phyloP scores from a whole-genome alignment of 2,888 invertebrate genomes.

The Allygus modestus region DNA sequence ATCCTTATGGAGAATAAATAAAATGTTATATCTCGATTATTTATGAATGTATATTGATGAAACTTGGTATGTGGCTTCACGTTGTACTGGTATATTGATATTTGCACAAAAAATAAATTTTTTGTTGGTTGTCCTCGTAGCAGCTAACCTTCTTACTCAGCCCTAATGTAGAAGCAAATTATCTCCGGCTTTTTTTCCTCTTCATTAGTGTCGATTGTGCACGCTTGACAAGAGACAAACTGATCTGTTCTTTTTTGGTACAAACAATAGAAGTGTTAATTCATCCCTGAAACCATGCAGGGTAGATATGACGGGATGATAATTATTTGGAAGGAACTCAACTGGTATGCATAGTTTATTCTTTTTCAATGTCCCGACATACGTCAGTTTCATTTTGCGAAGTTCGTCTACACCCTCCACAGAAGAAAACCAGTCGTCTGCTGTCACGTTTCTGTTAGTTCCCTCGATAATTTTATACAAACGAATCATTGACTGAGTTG shows the following conservation, averaged over 20 bases:
- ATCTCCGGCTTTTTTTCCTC: conserved; percentile 59
- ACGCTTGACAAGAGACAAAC: conserved; percentile 64
- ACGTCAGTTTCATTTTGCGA: conserved; percentile 38
- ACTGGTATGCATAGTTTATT: conserved; percentile 62
- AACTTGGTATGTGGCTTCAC: no score
- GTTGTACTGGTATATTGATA: no score
- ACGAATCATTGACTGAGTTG: conserved; percentile 70
- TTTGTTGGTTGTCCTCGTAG: no score
- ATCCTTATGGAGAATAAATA: no score
- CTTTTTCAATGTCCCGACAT: conserved; percentile 53
- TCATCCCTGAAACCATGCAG: conserved; percentile 58
- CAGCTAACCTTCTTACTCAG: no score
- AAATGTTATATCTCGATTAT: no score
- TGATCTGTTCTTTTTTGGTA: conserved; percentile 60
- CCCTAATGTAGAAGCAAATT: conserved; percentile 44
- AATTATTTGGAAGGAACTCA: conserved; percentile 52
- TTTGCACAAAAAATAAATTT: no score
- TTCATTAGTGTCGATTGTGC: conserved; percentile 14
- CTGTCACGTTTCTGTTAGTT: conserved; percentile 71
- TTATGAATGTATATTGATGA: no score
- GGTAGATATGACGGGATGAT: conserved; percentile 18
- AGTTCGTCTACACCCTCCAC: conserved; percentile 68
- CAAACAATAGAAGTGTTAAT: conserved; percentile 59
- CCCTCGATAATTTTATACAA: conserved; percentile 69
- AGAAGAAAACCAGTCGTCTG: conserved; percentile 71